Evolutionary conservation across 2,888 invertebrate genomes (phyloP).

Genomic region (Napeogenes sylphis): DNA sequence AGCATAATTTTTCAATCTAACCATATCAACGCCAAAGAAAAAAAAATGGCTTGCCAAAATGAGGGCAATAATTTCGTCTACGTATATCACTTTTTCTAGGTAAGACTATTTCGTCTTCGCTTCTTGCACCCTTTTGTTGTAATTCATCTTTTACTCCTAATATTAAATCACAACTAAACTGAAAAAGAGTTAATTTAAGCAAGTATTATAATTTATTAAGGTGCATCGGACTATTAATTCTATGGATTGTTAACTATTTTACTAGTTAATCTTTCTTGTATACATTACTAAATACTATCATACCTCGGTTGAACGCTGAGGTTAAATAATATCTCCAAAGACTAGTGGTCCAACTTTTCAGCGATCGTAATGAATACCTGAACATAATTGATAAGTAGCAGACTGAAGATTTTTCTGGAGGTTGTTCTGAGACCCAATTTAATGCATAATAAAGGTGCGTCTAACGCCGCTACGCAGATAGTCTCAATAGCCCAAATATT

Average conservation of each 20-base stretch:
- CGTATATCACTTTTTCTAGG: constrained; percentile 78
- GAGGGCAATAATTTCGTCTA: constrained; percentile 77
- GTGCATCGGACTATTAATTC: not conserved
- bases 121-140: not conserved
- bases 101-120: constrained; percentile 67
- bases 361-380: constrained; percentile 46
- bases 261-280: not conserved
- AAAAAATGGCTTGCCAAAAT: constrained; percentile 83
- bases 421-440: constrained; percentile 43
- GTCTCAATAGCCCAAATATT: too few species aligned
- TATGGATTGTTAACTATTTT: constrained; percentile 36
- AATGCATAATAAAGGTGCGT: constrained; percentile 53
- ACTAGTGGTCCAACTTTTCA: constrained; percentile 51
- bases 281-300: constrained; percentile 3
- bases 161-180: not conserved
- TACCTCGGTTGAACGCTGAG: constrained; percentile 43
- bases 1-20: constrained; percentile 44
- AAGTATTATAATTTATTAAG: too few species aligned
- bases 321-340: constrained; percentile 52
- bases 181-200: not conserved
- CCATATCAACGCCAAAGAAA: constrained; percentile 82
- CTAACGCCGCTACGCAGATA: constrained; percentile 55
- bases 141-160: not conserved
- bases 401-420: constrained; percentile 41
- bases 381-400: constrained; percentile 48